A percentile compares a stretch with the other conserved stretches of the same genome.
Evolutionary conservation across 2,797 vertebrate genomes (phyloP).

Genomic region (Orientallactaga sibirica): DNA sequence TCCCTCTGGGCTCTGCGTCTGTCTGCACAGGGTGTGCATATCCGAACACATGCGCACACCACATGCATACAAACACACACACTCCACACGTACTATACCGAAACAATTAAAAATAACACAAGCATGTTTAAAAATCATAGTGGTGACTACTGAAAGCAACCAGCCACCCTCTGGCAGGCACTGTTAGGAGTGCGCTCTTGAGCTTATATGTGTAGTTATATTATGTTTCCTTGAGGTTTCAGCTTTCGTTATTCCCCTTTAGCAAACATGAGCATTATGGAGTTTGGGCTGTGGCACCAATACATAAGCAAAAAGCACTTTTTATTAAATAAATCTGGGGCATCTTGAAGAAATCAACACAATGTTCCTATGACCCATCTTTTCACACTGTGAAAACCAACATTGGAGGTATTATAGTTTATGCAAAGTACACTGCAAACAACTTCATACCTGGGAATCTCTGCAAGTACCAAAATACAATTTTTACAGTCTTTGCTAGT

Average conservation of each 20-base stretch:
- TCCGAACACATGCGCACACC: too few species aligned
- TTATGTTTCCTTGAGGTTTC: neutral
- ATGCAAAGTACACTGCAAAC: conserved; percentile 52
- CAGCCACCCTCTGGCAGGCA: neutral
- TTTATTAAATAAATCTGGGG: conserved; percentile 50
- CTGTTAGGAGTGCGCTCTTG: neutral
- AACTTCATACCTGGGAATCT: conserved; percentile 46
- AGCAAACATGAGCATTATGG: neutral
- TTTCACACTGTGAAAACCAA: neutral
- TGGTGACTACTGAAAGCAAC: neutral
- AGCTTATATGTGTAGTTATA: too few species aligned
- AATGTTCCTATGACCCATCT: neutral
- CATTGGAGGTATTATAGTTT: conserved; percentile 9
- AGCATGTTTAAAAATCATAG: neutral
- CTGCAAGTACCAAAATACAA: conserved; percentile 65
- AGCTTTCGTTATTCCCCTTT: conserved; percentile 4
- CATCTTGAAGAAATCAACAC: conserved; percentile 28
- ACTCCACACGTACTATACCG: too few species aligned
- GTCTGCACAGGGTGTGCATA: too few species aligned
- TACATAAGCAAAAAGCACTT: conserved; percentile 1
- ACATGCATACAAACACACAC: too few species aligned
- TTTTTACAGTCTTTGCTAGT: conserved; percentile 46
- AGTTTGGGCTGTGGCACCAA: neutral
- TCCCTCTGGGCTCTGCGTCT: too few species aligned
- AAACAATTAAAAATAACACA: neutral